Conservation (phyloP, 2,797 vertebrate species). For the Diceros bicornis region DNA sequence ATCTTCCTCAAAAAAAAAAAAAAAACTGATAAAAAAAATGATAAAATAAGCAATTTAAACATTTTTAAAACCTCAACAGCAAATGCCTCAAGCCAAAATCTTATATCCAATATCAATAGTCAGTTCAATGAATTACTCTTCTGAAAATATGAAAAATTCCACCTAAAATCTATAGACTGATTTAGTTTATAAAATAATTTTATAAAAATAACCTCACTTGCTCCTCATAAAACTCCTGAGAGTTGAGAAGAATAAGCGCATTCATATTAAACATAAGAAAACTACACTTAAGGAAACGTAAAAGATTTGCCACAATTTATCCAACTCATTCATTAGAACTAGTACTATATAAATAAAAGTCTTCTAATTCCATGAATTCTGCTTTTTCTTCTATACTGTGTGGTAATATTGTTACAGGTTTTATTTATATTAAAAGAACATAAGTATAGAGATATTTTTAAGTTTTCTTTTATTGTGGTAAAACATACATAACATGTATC, state of each 20-base stretch:
- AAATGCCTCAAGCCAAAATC: constrained; percentile 6
- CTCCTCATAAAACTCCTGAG: not conserved
- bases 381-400: not conserved
- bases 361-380: not conserved
- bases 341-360: not conserved
- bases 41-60: not conserved
- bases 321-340: not conserved
- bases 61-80: not conserved
- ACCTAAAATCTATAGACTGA: not conserved
- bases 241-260: not conserved
- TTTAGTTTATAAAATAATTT: not conserved
- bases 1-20: too few species aligned
- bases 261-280: not conserved
- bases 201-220: not conserved
- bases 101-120: not conserved
- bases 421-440: not conserved
- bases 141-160: constrained; percentile 23
- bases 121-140: not conserved
- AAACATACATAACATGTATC: not conserved
- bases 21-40: too few species aligned
- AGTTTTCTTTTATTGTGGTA: not conserved
- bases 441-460: not conserved
- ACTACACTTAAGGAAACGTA: not conserved
- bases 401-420: not conserved
- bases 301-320: not conserved